These are phyloP conservation scores for Zoanthus gigantus DNA, from an alignment of 92 coral and sea anemone genomes.

Conservation along the genomic window DNA sequence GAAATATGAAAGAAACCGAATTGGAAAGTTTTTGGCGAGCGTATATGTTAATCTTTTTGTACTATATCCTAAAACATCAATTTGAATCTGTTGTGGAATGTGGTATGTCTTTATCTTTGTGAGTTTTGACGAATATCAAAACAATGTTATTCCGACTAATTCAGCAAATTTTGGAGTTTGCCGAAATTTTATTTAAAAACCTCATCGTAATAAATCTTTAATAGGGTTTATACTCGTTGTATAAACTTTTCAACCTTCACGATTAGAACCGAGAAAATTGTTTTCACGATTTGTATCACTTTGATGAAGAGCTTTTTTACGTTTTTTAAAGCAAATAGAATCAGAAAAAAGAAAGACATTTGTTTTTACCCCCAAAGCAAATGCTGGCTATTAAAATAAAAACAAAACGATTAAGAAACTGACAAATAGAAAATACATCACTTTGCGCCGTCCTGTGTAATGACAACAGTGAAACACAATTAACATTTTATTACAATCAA, in stretches of 20 bases:
- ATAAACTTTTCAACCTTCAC: slow-evolving; percentile 25
- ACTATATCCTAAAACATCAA: neutral
- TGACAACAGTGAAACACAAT: slow-evolving; percentile 32
- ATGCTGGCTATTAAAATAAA: neutral
- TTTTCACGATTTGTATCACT: neutral
- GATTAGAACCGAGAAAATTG: neutral
- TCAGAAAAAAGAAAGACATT: neutral
- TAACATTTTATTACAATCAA: slow-evolving; percentile 37
- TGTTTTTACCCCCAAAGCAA: neutral
- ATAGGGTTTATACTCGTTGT: slow-evolving; percentile 25
- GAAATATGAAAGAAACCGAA: neutral
- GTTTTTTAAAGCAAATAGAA: neutral
- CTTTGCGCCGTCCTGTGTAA: slow-evolving; percentile 32
- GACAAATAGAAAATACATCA: slow-evolving; percentile 10
- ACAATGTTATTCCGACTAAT: neutral
- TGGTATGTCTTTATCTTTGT: neutral
- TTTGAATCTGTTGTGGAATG: neutral
- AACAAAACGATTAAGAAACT: neutral
- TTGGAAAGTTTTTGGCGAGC: neutral
- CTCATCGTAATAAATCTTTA: slow-evolving; percentile 36
- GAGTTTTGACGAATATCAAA: neutral
- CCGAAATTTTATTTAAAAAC: slow-evolving; percentile 33
- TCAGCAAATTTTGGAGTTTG: neutral
- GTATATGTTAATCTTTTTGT: neutral
- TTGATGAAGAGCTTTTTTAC: neutral